Evolutionary conservation across 2,113 vertebrate genomes (phyloP).

Genomic region (Leuciscus idus): DNA sequence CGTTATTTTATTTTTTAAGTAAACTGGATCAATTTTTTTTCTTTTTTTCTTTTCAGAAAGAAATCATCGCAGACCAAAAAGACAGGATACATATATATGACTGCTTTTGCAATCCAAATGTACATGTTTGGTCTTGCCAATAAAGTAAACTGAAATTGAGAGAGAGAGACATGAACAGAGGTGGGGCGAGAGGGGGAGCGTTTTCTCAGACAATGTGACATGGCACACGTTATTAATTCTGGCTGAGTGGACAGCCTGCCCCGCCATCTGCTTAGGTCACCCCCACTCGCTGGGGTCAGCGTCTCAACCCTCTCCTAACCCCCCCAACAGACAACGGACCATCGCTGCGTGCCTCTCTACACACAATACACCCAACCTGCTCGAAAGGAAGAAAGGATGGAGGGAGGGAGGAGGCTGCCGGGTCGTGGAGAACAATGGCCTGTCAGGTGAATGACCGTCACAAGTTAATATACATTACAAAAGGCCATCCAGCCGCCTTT

Average conservation of each 20-base stretch:
- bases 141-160: conserved; percentile 29
- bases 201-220: conserved; percentile 84
- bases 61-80: neutral
- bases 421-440: conserved; percentile 71
- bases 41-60: neutral
- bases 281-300: conserved; percentile 82
- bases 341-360: conserved; percentile 71
- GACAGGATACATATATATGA: too few species aligned
- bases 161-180: conserved; percentile 39
- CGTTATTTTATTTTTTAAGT: neutral
- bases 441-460: conserved; percentile 78
- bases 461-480: conserved; percentile 87
- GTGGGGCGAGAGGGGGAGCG: conserved; percentile 55
- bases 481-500: conserved; percentile 63
- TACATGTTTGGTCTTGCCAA: neutral
- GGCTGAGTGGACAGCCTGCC: conserved; percentile 84
- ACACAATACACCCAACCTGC: conserved; percentile 85
- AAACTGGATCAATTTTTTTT: neutral
- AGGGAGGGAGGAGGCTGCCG: conserved; percentile 54
- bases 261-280: conserved; percentile 87
- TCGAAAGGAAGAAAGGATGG: conserved; percentile 66
- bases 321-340: conserved; percentile 75
- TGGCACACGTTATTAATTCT: conserved; percentile 90
- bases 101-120: conserved; percentile 8
- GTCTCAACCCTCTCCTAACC: conserved; percentile 59